Conservation (phyloP, 2,888 invertebrate species). For the Troilus luridus region DNA sequence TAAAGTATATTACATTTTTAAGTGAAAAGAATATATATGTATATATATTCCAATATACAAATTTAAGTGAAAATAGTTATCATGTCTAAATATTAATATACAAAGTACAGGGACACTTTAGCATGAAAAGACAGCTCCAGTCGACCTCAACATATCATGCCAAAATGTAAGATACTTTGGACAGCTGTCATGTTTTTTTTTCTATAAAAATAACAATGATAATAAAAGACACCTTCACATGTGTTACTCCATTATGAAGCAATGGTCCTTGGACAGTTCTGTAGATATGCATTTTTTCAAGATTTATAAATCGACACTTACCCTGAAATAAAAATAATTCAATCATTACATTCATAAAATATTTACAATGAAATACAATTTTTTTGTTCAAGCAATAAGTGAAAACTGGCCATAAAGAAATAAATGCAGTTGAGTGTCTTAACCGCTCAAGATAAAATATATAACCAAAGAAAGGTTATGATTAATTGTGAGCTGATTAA, state of each 20-base stretch:
- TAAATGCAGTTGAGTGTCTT: background rate
- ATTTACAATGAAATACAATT: background rate
- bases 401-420: background rate
- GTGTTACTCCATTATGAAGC: conserved; percentile 14
- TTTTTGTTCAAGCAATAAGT: background rate
- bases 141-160: background rate
- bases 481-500: too few relatives aligned
- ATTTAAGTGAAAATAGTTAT: too few relatives aligned
- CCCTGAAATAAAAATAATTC: background rate
- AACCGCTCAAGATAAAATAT: background rate
- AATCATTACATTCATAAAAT: background rate
- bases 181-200: background rate
- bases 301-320: conserved; percentile 30
- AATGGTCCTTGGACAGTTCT: conserved; percentile 49
- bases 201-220: background rate
- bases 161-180: background rate
- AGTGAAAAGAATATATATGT: background rate
- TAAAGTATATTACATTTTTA: background rate
- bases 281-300: conserved; percentile 12
- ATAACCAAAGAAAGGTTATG: background rate
- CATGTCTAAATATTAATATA: too few relatives aligned
- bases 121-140: background rate
- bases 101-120: too few relatives aligned
- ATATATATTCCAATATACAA: too few relatives aligned
- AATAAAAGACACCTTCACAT: background rate